Evolutionary conservation across 2,888 invertebrate species (phyloP).

Genomic region (Yponomeuta evonymella): DNA sequence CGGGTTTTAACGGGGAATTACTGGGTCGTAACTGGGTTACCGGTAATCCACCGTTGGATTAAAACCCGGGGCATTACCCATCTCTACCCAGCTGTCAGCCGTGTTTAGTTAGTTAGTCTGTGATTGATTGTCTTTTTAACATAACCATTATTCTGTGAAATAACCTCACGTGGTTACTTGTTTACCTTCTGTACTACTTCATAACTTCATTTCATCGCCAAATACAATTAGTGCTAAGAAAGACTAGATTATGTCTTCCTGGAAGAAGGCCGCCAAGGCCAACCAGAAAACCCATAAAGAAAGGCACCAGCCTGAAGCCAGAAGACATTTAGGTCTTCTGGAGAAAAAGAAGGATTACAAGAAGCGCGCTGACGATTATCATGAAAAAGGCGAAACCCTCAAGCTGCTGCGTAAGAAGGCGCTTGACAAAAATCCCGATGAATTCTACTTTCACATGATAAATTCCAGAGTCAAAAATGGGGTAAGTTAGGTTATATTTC

Average conservation of each 20-base stretch:
- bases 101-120: too few relatives aligned
- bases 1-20: too few relatives aligned
- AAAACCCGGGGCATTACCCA: too few relatives aligned
- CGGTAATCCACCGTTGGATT: too few relatives aligned
- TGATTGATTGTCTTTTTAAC: too few relatives aligned
- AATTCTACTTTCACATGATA: slow-evolving; percentile 98
- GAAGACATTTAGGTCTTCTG: slow-evolving; percentile 86
- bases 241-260: slow-evolving; percentile 83
- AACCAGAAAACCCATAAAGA: slow-evolving; percentile 90
- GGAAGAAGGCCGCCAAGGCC: slow-evolving; percentile 91
- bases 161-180: too few relatives aligned
- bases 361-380: slow-evolving; percentile 84
- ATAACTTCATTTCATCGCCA: background rate
- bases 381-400: slow-evolving; percentile 88
- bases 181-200: background rate
- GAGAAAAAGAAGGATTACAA: slow-evolving; percentile 95
- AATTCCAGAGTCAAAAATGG: slow-evolving; percentile 84
- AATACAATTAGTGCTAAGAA: background rate
- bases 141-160: too few relatives aligned
- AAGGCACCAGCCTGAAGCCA: slow-evolving; percentile 87
- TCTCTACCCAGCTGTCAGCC: too few relatives aligned
- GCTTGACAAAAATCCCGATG: slow-evolving; percentile 96
- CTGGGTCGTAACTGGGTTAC: too few relatives aligned
- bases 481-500: slow-evolving; percentile 40
- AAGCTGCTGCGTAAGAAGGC: slow-evolving; percentile 89